A percentile compares a stretch with the other conserved stretches of the same genome.
Evolutionary conservation across 2,888 invertebrate genomes (phyloP).

Genomic region (Orchestes rusci): DNA sequence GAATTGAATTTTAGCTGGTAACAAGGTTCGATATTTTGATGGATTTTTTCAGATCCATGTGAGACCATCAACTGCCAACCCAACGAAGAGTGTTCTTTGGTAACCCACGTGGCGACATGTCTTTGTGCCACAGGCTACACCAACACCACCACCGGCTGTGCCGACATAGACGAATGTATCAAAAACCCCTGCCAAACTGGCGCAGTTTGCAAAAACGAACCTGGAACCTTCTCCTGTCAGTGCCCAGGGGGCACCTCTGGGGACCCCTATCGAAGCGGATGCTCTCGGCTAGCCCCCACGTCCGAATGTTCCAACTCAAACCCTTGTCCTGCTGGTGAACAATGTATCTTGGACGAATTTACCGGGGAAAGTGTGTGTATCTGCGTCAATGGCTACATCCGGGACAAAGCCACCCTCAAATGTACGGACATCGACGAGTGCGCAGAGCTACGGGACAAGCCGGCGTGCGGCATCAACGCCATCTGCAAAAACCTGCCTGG

Average conservation of each 20-base stretch:
- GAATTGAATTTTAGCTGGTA: no score
- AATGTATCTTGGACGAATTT: conserved; percentile 71
- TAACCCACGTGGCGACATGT: conserved; percentile 76
- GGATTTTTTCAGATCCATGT: conserved; percentile 72
- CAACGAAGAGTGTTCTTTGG: conserved; percentile 82
- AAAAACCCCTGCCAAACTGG: conserved; percentile 74
- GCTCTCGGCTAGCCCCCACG: conserved; percentile 52
- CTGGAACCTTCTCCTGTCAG: conserved; percentile 79
- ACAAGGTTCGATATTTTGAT: not conserved
- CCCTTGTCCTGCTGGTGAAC: conserved; percentile 79
- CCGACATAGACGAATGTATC: conserved; percentile 84
- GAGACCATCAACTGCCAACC: conserved; percentile 78
- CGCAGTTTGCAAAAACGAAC: conserved; percentile 83
- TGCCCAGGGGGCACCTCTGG: conserved; percentile 78
- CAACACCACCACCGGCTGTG: conserved; percentile 63
- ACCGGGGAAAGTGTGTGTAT: conserved; percentile 77
- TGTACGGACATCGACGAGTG: conserved; percentile 87
- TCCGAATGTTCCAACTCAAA: conserved; percentile 65
- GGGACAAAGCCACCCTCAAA: conserved; percentile 63
- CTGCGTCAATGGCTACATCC: conserved; percentile 79
- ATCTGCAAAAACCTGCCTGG: conserved; percentile 89
- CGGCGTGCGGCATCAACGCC: conserved; percentile 81
- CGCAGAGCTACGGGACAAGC: conserved; percentile 62
- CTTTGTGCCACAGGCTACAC: conserved; percentile 77
- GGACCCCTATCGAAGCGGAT: conserved; percentile 74